Conservation (phyloP, 2,888 invertebrate species). For the Euclidia mi region DNA sequence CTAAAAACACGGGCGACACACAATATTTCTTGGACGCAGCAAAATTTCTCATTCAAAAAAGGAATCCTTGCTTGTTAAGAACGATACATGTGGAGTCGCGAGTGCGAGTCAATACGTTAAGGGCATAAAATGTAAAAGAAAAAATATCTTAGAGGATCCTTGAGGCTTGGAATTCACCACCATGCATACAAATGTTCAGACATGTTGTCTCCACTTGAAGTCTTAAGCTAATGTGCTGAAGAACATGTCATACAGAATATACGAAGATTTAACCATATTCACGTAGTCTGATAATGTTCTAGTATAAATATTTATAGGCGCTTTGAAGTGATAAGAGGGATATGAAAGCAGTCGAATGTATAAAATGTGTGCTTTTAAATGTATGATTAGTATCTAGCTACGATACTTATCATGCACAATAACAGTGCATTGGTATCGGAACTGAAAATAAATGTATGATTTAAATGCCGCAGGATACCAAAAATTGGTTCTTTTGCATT, state of each 20-base stretch:
- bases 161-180: conserved; percentile 58
- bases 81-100: conserved; percentile 65
- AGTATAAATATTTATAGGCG: conserved; percentile 3
- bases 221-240: conserved; percentile 52
- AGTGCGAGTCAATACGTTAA: conserved; percentile 70
- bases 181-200: conserved; percentile 65
- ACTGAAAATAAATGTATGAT: no score
- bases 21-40: conserved; percentile 59
- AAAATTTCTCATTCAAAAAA: conserved; percentile 61
- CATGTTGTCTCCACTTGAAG: conserved; percentile 58
- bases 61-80: conserved; percentile 62
- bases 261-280: conserved; percentile 13
- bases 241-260: conserved; percentile 39
- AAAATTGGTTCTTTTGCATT: no score
- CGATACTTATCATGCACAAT: no score
- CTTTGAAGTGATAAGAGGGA: conserved; percentile 18
- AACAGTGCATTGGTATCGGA: no score
- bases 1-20: conserved; percentile 52
- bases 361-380: background rate
- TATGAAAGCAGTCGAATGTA: no score
- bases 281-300: conserved; percentile 11
- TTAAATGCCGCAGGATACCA: no score
- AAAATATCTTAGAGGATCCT: conserved; percentile 65
- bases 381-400: no score
- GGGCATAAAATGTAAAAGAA: conserved; percentile 68